These are phyloP conservation scores for Hypselothyrea guttata DNA, from an alignment of 2,888 invertebrate species.

Conservation along the genomic window DNA sequence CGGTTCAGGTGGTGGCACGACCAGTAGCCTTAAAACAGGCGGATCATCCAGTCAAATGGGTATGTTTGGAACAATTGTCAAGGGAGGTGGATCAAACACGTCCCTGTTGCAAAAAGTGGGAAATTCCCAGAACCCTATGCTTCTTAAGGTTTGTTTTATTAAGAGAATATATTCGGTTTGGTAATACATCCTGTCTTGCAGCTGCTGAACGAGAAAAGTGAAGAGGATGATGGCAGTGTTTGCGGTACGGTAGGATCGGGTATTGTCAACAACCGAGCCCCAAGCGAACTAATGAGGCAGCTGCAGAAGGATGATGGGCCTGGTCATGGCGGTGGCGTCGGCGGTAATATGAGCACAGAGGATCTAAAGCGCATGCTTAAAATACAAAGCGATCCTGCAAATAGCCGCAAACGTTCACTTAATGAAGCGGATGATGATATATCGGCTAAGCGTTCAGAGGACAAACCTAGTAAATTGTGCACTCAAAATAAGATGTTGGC, in stretches of 20 bases:
- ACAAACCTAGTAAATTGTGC: constrained; percentile 87
- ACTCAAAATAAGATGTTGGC: constrained; percentile 94
- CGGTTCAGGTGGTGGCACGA: constrained; percentile 26
- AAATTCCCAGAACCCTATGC: constrained; percentile 85
- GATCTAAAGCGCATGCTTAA: constrained; percentile 81
- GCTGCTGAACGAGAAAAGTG: constrained; percentile 92
- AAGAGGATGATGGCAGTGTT: constrained; percentile 87
- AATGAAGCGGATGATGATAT: constrained; percentile 85
- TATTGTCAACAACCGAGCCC: constrained; percentile 62
- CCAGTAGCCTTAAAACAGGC: constrained; percentile 68
- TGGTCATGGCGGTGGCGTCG: constrained; percentile 51
- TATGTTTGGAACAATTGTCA: constrained; percentile 48
- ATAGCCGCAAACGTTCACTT: constrained; percentile 85
- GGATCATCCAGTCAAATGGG: constrained; percentile 42
- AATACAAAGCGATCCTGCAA: constrained; percentile 82
- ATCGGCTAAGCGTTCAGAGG: constrained; percentile 80
- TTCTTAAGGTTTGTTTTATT: constrained; percentile 84
- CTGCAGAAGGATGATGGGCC: constrained; percentile 81
- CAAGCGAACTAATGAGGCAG: constrained; percentile 85
- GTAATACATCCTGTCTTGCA: constrained; percentile 79
- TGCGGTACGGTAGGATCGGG: constrained; percentile 75
- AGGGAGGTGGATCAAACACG: constrained; percentile 38
- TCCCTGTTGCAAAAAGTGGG: constrained; percentile 68
- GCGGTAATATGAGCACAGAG: constrained; percentile 80
- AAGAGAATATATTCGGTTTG: too few relatives aligned